These are phyloP conservation scores for Phorcus lineatus DNA, from an alignment of 2,888 invertebrate genomes.

Conservation along the genomic window DNA sequence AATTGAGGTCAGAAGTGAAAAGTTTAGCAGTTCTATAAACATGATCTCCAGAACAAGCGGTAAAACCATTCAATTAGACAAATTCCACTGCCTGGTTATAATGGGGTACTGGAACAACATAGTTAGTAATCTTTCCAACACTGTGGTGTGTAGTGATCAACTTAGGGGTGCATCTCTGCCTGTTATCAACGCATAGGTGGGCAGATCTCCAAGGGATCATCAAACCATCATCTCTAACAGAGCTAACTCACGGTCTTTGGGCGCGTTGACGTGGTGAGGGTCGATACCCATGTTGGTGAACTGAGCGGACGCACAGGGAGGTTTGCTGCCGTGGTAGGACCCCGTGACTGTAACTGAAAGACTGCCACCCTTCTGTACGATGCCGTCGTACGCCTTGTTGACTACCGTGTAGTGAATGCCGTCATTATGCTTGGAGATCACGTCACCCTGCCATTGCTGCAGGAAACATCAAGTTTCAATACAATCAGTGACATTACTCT, in stretches of 20 bases:
- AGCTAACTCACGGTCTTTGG: constrained; percentile 39
- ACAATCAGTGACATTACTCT: too few species aligned
- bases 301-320: constrained; percentile 49
- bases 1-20: neutral
- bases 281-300: constrained; percentile 52
- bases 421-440: constrained; percentile 44
- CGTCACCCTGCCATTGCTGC: constrained; percentile 60
- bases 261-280: constrained; percentile 41
- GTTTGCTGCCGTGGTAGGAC: constrained; percentile 45
- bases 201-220: too few species aligned
- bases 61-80: too few species aligned
- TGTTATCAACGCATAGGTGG: too few species aligned
- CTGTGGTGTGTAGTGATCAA: too few species aligned
- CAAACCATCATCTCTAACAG: too few species aligned
- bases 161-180: too few species aligned
- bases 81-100: too few species aligned
- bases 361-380: constrained; percentile 43
- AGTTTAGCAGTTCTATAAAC: too few species aligned
- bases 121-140: too few species aligned
- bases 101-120: too few species aligned
- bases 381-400: constrained; percentile 51
- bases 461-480: neutral
- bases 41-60: too few species aligned
- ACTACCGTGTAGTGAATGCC: constrained; percentile 46
- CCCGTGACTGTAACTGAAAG: constrained; percentile 50